A percentile compares a stretch with the other conserved stretches of the same genome.
phyloP scores from a whole-genome alignment of 2,888 invertebrate species.

The Tolmerus cingulatus region DNA sequence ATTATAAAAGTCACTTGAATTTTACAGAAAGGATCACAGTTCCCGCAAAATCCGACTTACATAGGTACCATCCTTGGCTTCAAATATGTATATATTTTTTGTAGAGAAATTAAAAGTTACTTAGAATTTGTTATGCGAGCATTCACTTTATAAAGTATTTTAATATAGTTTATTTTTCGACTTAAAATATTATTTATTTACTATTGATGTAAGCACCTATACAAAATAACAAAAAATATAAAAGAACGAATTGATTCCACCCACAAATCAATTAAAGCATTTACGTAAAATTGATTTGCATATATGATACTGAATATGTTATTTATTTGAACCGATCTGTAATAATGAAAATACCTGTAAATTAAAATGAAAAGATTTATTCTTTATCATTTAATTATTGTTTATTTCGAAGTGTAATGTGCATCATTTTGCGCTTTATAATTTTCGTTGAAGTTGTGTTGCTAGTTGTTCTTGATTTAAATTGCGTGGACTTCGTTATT shows the following conservation, averaged over 20 bases:
- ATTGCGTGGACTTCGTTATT: neutral
- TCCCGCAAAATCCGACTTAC: too few species aligned
- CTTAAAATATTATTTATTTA: too few species aligned
- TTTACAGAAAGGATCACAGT: too few species aligned
- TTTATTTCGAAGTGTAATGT: neutral
- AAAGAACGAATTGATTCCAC: neutral
- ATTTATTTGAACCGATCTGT: neutral
- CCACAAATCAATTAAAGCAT: neutral
- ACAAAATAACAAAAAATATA: too few species aligned
- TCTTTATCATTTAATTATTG: neutral
- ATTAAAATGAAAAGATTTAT: neutral
- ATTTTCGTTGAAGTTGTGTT: neutral
- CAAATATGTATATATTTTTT: too few species aligned
- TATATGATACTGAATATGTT: neutral
- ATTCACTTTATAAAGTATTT: too few species aligned
- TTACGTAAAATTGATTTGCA: neutral
- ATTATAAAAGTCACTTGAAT: too few species aligned
- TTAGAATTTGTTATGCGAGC: too few species aligned
- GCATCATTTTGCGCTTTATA: neutral
- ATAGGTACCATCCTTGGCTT: too few species aligned
- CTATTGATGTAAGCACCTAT: too few species aligned
- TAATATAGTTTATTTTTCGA: too few species aligned
- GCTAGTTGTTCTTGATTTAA: neutral
- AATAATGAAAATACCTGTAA: neutral
- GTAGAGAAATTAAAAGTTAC: too few species aligned